Base-by-base conservation (phyloP, 2,113 vertebrate species). In the Ciconia boyciana region DNA sequence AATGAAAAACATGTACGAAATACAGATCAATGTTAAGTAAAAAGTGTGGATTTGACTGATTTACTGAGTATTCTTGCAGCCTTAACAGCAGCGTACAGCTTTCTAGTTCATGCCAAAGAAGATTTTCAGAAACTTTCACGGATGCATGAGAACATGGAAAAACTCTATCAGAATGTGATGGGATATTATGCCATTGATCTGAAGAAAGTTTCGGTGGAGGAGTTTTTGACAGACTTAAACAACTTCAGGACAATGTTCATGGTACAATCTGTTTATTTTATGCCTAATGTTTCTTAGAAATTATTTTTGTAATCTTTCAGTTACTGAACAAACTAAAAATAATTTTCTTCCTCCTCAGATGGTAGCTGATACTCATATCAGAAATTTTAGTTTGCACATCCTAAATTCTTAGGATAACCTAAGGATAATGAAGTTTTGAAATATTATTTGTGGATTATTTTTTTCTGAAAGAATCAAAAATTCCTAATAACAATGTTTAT, bases 151-250 rank as follows among this genome's bases (percentile, higher is more conserved):
- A 99, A 98, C 91, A 99, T 99, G 99, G 98, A 98, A 91, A 98
- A 98, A 4, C 97, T 99, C 18, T 99, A 99, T 97, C 99, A 98
- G 91, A 99, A 98, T 11, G 51, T 99, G 84, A 97, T 99, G 98
- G 96, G 96, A 32, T 99, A 98, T 97, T 99, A 98, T 76, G 98
- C 98, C 26, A 81, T 99, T 21, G 99, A 99, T 95, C 93, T 98
- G 70, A 99, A 99, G 98, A 99, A 99, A 97, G 98, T 99, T 32
- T 99, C 99, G 0, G 98, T 99, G 87, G 99, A 99, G 90, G 99
- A 99, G 72, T 98, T 99, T 84, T 99, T 99, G 94, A 99, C 98
- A 0, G 99, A 99, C 93, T 97, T 99, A 92, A 99, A 98, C 98
- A 99, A 99, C 98, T 99, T 99, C 98, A 99, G 98, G 82, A 97